Conservation (phyloP, 2,113 vertebrate species). For the Origma solitaria region DNA sequence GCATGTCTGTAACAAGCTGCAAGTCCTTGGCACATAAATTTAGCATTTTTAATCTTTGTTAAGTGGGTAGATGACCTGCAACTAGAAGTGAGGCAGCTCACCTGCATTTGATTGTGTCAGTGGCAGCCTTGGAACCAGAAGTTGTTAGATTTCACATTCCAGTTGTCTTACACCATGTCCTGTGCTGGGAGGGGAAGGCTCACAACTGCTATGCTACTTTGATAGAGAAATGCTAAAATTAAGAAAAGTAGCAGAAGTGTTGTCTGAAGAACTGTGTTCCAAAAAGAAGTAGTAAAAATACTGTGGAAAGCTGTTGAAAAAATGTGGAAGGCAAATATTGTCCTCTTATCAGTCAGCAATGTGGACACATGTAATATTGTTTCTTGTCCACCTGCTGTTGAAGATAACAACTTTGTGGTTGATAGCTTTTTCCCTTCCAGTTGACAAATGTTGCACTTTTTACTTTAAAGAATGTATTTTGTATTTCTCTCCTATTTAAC, state of each 20-base stretch:
- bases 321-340: neutral
- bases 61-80: neutral
- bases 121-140: neutral
- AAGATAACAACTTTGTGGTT: neutral
- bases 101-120: neutral
- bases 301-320: neutral
- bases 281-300: neutral
- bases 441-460: neutral
- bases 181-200: neutral
- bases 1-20: neutral
- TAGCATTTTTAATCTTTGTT: neutral
- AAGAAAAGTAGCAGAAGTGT: neutral
- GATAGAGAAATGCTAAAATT: neutral
- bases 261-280: neutral
- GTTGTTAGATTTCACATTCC: neutral
- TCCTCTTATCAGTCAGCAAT: neutral
- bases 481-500: neutral
- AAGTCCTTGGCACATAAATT: neutral
- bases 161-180: fast-evolving
- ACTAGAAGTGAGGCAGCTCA: neutral
- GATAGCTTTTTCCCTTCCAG: neutral
- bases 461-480: neutral
- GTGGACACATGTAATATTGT: neutral
- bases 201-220: neutral
- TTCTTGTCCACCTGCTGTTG: neutral